Conservation (phyloP, 2,113 vertebrate species). For the Shinisaurus crocodilurus region DNA sequence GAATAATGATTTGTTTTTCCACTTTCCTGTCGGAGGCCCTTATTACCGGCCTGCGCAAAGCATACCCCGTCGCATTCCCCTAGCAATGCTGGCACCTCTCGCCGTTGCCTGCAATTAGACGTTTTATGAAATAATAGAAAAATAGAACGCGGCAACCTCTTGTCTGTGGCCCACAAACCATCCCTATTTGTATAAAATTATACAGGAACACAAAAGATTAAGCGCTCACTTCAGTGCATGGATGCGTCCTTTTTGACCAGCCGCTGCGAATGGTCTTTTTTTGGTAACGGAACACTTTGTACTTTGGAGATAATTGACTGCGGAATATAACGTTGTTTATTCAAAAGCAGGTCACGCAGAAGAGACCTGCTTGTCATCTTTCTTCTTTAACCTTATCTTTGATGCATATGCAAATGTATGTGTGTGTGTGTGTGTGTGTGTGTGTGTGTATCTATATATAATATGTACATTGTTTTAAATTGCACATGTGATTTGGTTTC, state of each 20-base stretch:
- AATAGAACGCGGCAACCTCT: constrained; percentile 32
- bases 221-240: constrained; percentile 75
- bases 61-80: constrained; percentile 72
- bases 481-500: constrained; percentile 62
- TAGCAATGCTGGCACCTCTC: constrained; percentile 66
- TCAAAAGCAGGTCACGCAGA: constrained; percentile 81
- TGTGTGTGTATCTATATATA: too few species aligned
- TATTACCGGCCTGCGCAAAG: constrained; percentile 71
- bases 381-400: constrained; percentile 61
- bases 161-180: constrained; percentile 31
- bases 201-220: constrained; percentile 72
- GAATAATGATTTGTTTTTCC: constrained; percentile 81
- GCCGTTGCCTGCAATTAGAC: constrained; percentile 74
- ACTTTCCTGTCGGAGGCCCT: constrained; percentile 70
- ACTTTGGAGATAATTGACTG: constrained; percentile 82
- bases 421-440: not conserved
- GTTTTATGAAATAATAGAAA: constrained; percentile 75
- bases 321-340: constrained; percentile 81
- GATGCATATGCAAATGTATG: constrained; percentile 57
- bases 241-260: too few species aligned
- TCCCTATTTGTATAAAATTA: constrained; percentile 73
- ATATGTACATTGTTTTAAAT: constrained; percentile 41
- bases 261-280: constrained; percentile 73
- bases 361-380: constrained; percentile 71
- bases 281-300: constrained; percentile 80